Percentiles rank a stretch among this genome's conserved stretches.
Evolutionary conservation across 2,888 invertebrate genomes (phyloP).

Genomic region (Xiphydria camelus): DNA sequence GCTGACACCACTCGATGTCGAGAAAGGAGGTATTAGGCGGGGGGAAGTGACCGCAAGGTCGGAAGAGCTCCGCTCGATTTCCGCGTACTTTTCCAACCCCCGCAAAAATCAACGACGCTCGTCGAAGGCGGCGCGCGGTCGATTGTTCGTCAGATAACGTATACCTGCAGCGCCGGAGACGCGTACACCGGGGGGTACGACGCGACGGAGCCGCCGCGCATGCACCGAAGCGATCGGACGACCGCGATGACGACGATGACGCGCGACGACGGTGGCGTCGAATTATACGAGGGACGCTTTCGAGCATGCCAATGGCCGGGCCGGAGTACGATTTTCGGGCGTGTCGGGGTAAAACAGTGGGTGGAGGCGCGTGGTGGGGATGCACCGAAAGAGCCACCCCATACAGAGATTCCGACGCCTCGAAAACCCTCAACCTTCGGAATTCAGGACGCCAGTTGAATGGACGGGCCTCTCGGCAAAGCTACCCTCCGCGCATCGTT

Average conservation of each 20-base stretch:
- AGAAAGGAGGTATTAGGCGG: too few relatives aligned
- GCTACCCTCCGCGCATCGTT: constrained; percentile 17
- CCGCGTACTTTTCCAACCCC: background rate
- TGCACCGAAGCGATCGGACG: too few relatives aligned
- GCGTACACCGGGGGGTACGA: too few relatives aligned
- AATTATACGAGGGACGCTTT: too few relatives aligned
- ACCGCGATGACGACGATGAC: too few relatives aligned
- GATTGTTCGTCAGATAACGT: constrained; percentile 28
- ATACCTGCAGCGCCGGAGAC: constrained; percentile 22
- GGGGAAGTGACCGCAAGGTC: too few relatives aligned
- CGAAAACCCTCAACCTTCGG: constrained; percentile 10
- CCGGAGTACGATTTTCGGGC: constrained; percentile 34
- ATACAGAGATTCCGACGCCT: constrained; percentile 15
- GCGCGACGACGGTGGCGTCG: too few relatives aligned
- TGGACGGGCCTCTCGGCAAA: constrained; percentile 28
- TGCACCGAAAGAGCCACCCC: constrained; percentile 12
- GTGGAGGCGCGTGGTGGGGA: constrained; percentile 23
- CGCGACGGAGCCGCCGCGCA: too few relatives aligned
- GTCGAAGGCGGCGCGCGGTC: background rate
- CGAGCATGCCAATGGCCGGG: too few relatives aligned
- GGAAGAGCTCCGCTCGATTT: too few relatives aligned
- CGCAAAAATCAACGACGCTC: background rate
- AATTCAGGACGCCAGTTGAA: constrained; percentile 30
- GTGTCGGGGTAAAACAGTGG: constrained; percentile 29
- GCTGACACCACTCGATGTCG: too few relatives aligned